Evolutionary conservation across 2,888 invertebrate species (phyloP).

Genomic region (Homarus gammarus): DNA sequence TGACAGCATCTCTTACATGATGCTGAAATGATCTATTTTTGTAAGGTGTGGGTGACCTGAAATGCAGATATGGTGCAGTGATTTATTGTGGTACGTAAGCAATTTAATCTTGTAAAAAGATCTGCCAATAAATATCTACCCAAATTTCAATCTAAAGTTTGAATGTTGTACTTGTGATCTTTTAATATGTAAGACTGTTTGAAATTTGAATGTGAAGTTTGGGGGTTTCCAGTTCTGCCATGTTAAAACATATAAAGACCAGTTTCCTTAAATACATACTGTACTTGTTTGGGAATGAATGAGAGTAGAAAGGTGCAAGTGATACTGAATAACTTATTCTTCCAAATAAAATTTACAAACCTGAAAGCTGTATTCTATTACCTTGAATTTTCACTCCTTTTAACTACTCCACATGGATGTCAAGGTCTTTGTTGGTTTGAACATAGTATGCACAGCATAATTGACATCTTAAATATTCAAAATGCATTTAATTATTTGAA

Average conservation of each 20-base stretch:
- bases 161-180: no score
- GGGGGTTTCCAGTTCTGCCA: not conserved
- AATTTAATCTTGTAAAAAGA: not conserved
- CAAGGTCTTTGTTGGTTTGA: not conserved
- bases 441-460: not conserved
- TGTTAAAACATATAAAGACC: not conserved
- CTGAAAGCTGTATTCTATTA: not conserved
- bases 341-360: slow-evolving; percentile 44
- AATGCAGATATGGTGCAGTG: not conserved
- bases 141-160: not conserved
- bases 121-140: not conserved
- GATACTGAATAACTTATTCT: slow-evolving; percentile 64
- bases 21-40: slow-evolving; percentile 40
- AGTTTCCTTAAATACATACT: not conserved
- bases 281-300: not conserved
- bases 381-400: not conserved
- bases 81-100: not conserved
- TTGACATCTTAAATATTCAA: no score
- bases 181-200: not conserved
- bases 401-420: not conserved
- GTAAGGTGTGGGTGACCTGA: slow-evolving; percentile 8
- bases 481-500: not conserved
- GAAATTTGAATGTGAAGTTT: slow-evolving; percentile 6
- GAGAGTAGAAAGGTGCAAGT: not conserved
- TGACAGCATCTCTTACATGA: slow-evolving; percentile 22